These are phyloP conservation scores for Eretmocerus hayati DNA, from an alignment of 2,888 invertebrate genomes.

Conservation along the genomic window DNA sequence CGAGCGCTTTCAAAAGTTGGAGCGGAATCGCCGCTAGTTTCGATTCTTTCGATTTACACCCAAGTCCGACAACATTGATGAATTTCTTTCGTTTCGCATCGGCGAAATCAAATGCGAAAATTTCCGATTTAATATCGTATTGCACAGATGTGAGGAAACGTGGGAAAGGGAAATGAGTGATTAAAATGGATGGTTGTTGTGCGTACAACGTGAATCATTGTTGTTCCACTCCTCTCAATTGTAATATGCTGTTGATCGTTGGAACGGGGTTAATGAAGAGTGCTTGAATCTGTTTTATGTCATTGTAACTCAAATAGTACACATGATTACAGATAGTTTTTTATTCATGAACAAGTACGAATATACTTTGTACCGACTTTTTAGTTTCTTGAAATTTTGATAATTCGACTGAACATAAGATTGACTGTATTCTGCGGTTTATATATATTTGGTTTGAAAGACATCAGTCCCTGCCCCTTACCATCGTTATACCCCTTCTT, in stretches of 20 bases:
- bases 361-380: neutral
- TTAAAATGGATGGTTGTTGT: slow-evolving; percentile 19
- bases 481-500: slow-evolving; percentile 26
- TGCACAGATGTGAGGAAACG: slow-evolving; percentile 23
- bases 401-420: slow-evolving; percentile 4
- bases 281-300: slow-evolving; percentile 21
- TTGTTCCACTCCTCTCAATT: slow-evolving; percentile 25
- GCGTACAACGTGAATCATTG: slow-evolving; percentile 24
- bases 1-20: slow-evolving; percentile 19
- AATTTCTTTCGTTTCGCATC: slow-evolving; percentile 20
- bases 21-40: slow-evolving; percentile 17
- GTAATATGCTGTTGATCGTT: slow-evolving; percentile 25
- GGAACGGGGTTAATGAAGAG: slow-evolving; percentile 24
- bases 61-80: slow-evolving; percentile 9
- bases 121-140: slow-evolving; percentile 21
- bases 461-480: slow-evolving; percentile 23
- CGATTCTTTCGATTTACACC: slow-evolving; percentile 22
- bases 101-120: slow-evolving; percentile 16
- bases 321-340: slow-evolving; percentile 7
- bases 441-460: slow-evolving; percentile 17
- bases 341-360: slow-evolving; percentile 1
- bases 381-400: neutral
- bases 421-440: slow-evolving; percentile 13
- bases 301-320: slow-evolving; percentile 18
- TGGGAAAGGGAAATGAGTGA: slow-evolving; percentile 18